phyloP scores from a whole-genome alignment of 2,113 vertebrate genomes.

The Catagonus wagneri region DNA sequence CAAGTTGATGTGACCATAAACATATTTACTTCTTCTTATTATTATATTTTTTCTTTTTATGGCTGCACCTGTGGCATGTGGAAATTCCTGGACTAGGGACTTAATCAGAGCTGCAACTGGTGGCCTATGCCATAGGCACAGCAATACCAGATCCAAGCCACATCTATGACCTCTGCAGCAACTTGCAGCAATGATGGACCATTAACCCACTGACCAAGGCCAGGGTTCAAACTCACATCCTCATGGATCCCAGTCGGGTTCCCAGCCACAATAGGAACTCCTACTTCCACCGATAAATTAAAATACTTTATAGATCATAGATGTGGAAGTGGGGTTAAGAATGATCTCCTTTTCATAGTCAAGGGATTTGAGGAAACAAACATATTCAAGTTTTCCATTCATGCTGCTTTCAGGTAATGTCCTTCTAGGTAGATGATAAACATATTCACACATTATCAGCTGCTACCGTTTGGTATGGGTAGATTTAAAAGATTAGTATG shows the following conservation, averaged over 20 bases:
- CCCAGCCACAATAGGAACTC: too few species aligned
- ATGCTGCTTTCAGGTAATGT: neutral
- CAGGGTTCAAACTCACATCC: too few species aligned
- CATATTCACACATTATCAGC: neutral
- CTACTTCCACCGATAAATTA: conserved; percentile 53
- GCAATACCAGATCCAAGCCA: too few species aligned
- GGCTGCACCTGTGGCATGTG: too few species aligned
- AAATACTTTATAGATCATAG: neutral
- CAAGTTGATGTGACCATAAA: conserved; percentile 31
- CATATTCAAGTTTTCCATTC: neutral
- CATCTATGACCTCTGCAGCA: too few species aligned
- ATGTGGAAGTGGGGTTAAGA: rapidly evolving
- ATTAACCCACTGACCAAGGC: too few species aligned
- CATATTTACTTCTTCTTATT: conserved; percentile 45
- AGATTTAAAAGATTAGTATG: neutral
- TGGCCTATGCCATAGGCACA: too few species aligned
- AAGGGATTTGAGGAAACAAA: neutral
- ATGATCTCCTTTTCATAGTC: neutral
- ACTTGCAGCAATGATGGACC: too few species aligned
- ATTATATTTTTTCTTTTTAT: too few species aligned
- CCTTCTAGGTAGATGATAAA: neutral
- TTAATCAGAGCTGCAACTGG: too few species aligned
- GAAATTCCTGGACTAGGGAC: too few species aligned
- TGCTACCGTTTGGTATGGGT: neutral
- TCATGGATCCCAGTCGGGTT: too few species aligned